These are phyloP conservation scores for Spea bombifrons DNA, from an alignment of 2,113 vertebrate genomes.

Conservation along the genomic window DNA sequence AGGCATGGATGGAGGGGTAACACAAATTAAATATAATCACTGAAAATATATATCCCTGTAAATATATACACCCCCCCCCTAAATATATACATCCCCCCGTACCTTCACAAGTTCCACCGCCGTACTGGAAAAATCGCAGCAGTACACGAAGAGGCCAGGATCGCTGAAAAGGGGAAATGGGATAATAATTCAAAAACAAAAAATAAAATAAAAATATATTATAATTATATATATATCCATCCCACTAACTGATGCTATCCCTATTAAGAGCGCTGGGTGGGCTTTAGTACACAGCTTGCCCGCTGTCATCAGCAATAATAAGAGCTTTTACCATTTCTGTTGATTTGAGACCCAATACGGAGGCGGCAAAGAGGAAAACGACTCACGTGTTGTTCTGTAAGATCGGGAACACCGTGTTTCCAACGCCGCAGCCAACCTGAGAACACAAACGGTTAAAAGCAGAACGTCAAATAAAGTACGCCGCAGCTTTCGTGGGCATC, in stretches of 20 bases:
- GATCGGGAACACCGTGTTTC: slow-evolving; percentile 96
- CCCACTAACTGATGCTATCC: background rate
- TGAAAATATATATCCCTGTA: too few relatives aligned
- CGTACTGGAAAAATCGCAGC: slow-evolving; percentile 90
- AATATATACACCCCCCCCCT: too few relatives aligned
- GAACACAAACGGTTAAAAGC: slow-evolving; percentile 21
- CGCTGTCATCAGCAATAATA: too few relatives aligned
- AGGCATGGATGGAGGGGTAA: too few relatives aligned
- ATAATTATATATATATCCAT: too few relatives aligned
- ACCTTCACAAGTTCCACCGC: slow-evolving; percentile 92
- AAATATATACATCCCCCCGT: slow-evolving; percentile 35
- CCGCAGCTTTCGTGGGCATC: background rate
- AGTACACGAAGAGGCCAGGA: slow-evolving; percentile 89
- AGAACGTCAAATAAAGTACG: background rate
- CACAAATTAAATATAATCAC: too few relatives aligned
- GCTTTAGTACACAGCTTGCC: too few relatives aligned
- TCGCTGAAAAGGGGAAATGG: slow-evolving; percentile 70
- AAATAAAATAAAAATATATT: background rate
- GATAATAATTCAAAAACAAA: background rate
- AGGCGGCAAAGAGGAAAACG: background rate
- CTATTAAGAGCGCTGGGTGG: background rate
- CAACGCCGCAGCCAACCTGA: slow-evolving; percentile 97
- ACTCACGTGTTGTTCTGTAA: slow-evolving; percentile 97
- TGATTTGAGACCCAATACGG: background rate
- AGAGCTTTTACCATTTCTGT: background rate